phyloP scores from a whole-genome alignment of 2,888 invertebrate genomes.

The Lycia hirtaria region DNA sequence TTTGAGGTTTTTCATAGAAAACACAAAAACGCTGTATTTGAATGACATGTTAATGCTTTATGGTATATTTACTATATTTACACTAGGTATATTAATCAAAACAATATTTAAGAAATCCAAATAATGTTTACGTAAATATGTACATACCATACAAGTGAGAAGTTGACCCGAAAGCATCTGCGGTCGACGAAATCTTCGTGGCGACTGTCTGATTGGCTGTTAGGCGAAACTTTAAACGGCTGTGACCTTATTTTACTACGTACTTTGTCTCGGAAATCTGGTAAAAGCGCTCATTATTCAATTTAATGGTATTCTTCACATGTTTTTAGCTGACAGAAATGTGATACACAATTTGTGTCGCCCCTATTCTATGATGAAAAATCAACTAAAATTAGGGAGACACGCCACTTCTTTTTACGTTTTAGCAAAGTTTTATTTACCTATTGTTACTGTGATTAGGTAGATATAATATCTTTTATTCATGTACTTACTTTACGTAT shows the following conservation, averaged over 20 bases:
- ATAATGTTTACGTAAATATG: slow-evolving; percentile 6
- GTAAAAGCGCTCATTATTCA: slow-evolving; percentile 24
- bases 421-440: slow-evolving; percentile 28
- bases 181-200: slow-evolving; percentile 24
- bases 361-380: slow-evolving; percentile 32
- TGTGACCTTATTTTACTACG: slow-evolving; percentile 18
- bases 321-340: slow-evolving; percentile 33
- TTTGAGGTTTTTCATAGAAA: slow-evolving; percentile 28
- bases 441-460: slow-evolving; percentile 29
- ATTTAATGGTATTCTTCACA: slow-evolving; percentile 24
- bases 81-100: too few species aligned
- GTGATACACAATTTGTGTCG: slow-evolving; percentile 35
- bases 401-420: slow-evolving; percentile 26
- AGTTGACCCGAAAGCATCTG: slow-evolving; percentile 25
- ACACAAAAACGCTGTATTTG: slow-evolving; percentile 32
- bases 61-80: slow-evolving; percentile 22
- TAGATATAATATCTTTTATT: slow-evolving; percentile 18
- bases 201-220: slow-evolving; percentile 25
- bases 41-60: slow-evolving; percentile 23
- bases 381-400: slow-evolving; percentile 28
- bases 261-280: slow-evolving; percentile 21
- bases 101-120: slow-evolving; percentile 25
- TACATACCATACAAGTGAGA: slow-evolving; percentile 23
- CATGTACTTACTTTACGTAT: slow-evolving; percentile 22
- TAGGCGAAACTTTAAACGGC: slow-evolving; percentile 16